These are phyloP conservation scores for Scotopteryx bipunctaria DNA, from an alignment of 2,888 invertebrate species.

Conservation along the genomic window DNA sequence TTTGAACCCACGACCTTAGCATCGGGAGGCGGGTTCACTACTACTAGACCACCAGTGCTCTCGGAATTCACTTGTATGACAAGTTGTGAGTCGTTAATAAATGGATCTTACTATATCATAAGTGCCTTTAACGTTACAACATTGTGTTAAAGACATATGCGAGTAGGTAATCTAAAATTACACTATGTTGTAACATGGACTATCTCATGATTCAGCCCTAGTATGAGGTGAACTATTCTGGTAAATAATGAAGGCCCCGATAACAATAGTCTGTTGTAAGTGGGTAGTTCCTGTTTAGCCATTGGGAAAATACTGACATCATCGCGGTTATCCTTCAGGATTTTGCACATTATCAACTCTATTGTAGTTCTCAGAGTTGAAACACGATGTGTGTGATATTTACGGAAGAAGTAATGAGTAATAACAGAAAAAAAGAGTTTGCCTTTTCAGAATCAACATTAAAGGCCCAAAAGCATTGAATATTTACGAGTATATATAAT, in stretches of 20 bases:
- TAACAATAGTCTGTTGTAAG: slow-evolving; percentile 18
- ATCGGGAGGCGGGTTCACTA: too few species aligned
- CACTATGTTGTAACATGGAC: slow-evolving; percentile 26
- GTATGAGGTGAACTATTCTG: slow-evolving; percentile 24
- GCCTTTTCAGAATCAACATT: too few species aligned
- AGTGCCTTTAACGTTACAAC: slow-evolving; percentile 15
- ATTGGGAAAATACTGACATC: slow-evolving; percentile 2
- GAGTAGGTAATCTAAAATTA: slow-evolving; percentile 30
- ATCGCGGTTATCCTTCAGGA: not conserved
- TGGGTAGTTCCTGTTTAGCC: slow-evolving; percentile 11
- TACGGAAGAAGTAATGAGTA: too few species aligned
- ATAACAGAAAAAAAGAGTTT: too few species aligned
- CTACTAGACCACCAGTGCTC: too few species aligned
- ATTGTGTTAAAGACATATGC: slow-evolving; percentile 26
- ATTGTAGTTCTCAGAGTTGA: too few species aligned
- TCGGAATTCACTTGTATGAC: not conserved
- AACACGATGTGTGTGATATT: too few species aligned
- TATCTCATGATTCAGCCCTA: slow-evolving; percentile 30
- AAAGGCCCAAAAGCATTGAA: too few species aligned
- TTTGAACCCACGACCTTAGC: too few species aligned
- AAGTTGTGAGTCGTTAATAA: not conserved
- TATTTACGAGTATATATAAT: too few species aligned
- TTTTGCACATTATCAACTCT: not conserved
- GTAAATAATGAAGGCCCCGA: slow-evolving; percentile 16
- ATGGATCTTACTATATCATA: slow-evolving; percentile 15